Evolutionary conservation across 2,888 invertebrate species (phyloP), one percentile per base, ranked within the genome.

Genomic region (Micoletzkya japonica): DNA sequence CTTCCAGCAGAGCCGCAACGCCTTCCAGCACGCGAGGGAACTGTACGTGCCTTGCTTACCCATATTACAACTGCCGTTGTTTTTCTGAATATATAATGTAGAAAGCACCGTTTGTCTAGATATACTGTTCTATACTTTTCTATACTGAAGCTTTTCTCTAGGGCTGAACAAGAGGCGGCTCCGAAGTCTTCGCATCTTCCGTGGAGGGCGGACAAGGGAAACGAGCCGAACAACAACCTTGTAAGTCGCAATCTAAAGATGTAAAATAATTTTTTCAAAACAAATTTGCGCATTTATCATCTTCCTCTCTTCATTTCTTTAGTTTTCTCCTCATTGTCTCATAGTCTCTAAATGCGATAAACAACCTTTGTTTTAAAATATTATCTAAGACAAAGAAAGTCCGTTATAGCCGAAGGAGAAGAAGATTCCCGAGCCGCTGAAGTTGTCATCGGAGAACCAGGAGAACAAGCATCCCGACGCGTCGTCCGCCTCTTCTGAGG

Each of bases 351-450:
- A 14, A 44, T 20, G 10, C 20, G 20, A 44, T 14, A 44, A 14
- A 44, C 20, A 14, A 59, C 6, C n/a, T 14, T 26, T 44, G 20
- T 44, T 10, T 10, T 10, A 44, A 44, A 44, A 44, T 14, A 44
- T 44, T 14, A 44, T 14, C 10, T 44, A 44, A 7, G 37, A n/a
- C 20, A n/a, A 39, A 52, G n/a, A 69, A 69, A 2, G 36, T 28
- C 26, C 39, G n/a, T n/a, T 69, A 14, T 34, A n/a, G 6, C 57
- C 36, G 10, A 64, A 63, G 28, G 64, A 70, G 39, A 77, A 75
- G 67, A 74, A 56, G 34, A 60, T 78, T 4, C 80, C 80, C 0
- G 78, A 76, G 37, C 79, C 79, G 36, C 71, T 79, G 36, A 76
- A 76, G 68, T 57, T 80, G 52, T 72, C 70, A 32, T 66, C 72